phyloP scores from a whole-genome alignment of 2,888 invertebrate genomes.

The Branchinecta sandiegonensis region DNA sequence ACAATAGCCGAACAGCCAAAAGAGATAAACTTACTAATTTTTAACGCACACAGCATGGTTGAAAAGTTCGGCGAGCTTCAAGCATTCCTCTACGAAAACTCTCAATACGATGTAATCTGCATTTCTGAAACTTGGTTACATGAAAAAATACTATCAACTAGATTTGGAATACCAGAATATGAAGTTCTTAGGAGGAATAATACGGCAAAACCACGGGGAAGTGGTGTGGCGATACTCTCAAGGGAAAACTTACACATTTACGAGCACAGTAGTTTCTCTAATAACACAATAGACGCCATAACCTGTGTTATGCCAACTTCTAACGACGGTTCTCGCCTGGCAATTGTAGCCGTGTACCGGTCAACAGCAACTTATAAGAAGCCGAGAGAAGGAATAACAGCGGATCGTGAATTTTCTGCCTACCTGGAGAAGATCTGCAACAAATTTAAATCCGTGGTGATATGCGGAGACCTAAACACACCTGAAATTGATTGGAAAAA shows the following conservation, averaged over 20 bases:
- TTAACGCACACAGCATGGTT: conserved; percentile 11
- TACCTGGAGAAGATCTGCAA: no score
- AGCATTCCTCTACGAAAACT: conserved; percentile 14
- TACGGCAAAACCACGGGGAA: conserved; percentile 14
- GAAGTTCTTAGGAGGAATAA: not conserved
- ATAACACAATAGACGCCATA: conserved; percentile 14
- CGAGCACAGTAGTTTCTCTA: conserved; percentile 11
- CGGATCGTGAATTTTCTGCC: no score
- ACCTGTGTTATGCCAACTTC: not conserved
- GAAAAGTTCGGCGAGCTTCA: conserved; percentile 14
- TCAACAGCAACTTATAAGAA: no score
- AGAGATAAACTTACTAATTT: conserved; percentile 7
- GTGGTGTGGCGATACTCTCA: conserved; percentile 14
- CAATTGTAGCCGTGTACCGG: no score
- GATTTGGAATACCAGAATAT: conserved; percentile 14
- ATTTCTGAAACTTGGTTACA: conserved; percentile 14
- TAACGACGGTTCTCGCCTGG: no score
- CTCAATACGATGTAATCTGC: conserved; percentile 7
- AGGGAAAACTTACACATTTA: conserved; percentile 9
- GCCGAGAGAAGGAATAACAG: no score
- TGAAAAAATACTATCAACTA: conserved; percentile 12
- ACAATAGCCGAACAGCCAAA: conserved; percentile 8
- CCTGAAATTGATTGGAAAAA: not conserved
- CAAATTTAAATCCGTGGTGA: no score
- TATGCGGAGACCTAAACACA: conserved; percentile 2